A percentile compares a stretch with the other conserved stretches of the same genome.
These are phyloP conservation scores for Python bivittatus DNA, from an alignment of 2,113 vertebrate genomes.

Conservation along the genomic window DNA sequence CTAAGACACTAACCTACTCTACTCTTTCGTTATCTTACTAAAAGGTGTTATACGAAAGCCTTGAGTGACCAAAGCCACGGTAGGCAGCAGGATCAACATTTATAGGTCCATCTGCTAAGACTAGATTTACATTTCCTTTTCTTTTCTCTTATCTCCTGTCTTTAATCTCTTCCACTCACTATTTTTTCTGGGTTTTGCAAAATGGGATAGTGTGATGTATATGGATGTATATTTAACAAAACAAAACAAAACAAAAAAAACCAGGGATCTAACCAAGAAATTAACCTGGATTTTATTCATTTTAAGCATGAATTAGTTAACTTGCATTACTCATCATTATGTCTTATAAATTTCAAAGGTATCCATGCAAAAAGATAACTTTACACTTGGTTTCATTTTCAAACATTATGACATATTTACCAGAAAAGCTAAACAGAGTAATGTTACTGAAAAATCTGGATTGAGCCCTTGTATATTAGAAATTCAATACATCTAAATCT, in stretches of 20 bases:
- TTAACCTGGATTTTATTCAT: neutral
- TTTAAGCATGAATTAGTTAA: too few relatives aligned
- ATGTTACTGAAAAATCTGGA: neutral
- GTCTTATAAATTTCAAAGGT: neutral
- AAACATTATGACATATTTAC: neutral
- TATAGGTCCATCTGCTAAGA: too few relatives aligned
- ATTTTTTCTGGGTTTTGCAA: neutral
- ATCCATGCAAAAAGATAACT: neutral
- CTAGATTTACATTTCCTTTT: too few relatives aligned
- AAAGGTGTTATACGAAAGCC: too few relatives aligned
- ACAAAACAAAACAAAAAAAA: neutral
- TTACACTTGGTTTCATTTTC: neutral
- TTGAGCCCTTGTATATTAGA: neutral
- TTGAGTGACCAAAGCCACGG: too few relatives aligned
- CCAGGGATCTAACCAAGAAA: neutral
- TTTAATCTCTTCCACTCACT: neutral
- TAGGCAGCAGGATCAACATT: too few relatives aligned
- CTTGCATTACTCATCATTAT: neutral
- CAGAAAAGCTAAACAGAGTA: neutral
- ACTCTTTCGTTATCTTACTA: too few relatives aligned
- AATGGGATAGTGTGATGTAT: neutral
- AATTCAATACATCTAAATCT: neutral
- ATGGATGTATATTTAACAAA: neutral
- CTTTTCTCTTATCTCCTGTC: too few relatives aligned
- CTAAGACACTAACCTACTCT: too few relatives aligned